Evolutionary conservation across 2,888 invertebrate species (phyloP).

Genomic region (Fissipunctia ypsillon): DNA sequence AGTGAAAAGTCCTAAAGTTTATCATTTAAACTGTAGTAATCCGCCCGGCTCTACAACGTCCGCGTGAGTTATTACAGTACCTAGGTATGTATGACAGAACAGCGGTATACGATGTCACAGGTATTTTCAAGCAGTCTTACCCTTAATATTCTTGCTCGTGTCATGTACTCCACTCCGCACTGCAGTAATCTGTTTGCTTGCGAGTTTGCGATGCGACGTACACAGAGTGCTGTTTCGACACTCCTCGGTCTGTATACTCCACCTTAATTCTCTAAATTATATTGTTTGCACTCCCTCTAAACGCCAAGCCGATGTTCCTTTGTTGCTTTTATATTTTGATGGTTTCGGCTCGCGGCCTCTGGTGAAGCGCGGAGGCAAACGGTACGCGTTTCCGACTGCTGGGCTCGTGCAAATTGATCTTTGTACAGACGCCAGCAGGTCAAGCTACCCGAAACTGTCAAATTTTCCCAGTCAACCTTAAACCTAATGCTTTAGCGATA

Average conservation of each 20-base stretch:
- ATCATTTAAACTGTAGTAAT: no score
- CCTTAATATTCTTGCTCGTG: constrained; percentile 35
- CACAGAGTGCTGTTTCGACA: constrained; percentile 24
- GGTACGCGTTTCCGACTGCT: constrained; percentile 3
- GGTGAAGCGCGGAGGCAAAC: not conserved
- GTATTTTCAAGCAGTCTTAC: constrained; percentile 42
- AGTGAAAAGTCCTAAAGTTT: no score
- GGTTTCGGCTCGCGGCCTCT: constrained; percentile 30
- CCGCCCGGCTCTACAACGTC: no score
- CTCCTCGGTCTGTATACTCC: constrained; percentile 12
- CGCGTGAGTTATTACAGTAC: no score
- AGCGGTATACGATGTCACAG: constrained; percentile 7
- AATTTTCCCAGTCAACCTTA: no score
- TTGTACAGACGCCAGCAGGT: no score
- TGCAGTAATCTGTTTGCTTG: constrained; percentile 55
- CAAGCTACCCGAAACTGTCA: no score
- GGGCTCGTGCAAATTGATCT: constrained; percentile 24
- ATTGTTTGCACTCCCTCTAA: constrained; percentile 39
- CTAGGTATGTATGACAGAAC: not conserved
- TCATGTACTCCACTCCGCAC: constrained; percentile 30
- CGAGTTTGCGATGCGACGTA: constrained; percentile 44
- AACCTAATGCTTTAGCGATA: no score
- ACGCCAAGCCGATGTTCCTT: constrained; percentile 30
- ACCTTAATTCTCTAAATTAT: constrained; percentile 49
- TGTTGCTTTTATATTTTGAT: constrained; percentile 40